A percentile compares a stretch with the other conserved stretches of the same genome.
phyloP scores from a whole-genome alignment of 2,888 invertebrate species.

The Microctonus aethiopoides region DNA sequence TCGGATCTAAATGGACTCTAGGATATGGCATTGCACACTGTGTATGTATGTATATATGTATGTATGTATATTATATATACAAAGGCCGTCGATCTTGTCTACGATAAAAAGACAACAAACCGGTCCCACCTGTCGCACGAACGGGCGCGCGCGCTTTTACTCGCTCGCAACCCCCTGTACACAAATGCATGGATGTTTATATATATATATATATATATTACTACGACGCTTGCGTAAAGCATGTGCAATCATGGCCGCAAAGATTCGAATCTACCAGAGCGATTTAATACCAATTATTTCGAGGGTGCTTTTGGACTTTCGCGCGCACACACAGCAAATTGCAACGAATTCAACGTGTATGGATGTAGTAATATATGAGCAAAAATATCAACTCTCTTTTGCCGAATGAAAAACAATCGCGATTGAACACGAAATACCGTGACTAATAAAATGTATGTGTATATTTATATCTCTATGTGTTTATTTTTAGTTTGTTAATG shows the following conservation, averaged over 20 bases:
- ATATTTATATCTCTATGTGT: too few relatives aligned
- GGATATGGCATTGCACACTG: constrained; percentile 11
- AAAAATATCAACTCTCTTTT: not conserved
- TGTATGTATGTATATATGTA: not conserved
- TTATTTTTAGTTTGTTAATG: too few relatives aligned
- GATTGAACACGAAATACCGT: too few relatives aligned
- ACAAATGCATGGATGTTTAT: not conserved
- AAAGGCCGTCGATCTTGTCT: constrained; percentile 42
- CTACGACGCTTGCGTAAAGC: constrained; percentile 21
- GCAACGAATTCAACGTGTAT: constrained; percentile 53
- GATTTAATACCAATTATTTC: constrained; percentile 62
- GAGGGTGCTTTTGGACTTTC: constrained; percentile 43
- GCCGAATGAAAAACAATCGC: too few relatives aligned
- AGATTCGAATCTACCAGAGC: constrained; percentile 53
- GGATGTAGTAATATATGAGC: too few relatives aligned
- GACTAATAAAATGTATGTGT: too few relatives aligned
- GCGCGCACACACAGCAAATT: constrained; percentile 49
- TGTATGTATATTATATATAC: constrained; percentile 3
- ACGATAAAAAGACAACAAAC: constrained; percentile 47
- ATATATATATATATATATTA: too few relatives aligned
- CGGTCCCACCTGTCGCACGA: constrained; percentile 47
- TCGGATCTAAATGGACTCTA: constrained; percentile 45
- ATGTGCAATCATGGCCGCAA: constrained; percentile 40
- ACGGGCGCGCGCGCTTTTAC: not conserved
- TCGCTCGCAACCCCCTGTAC: not conserved